These are phyloP conservation scores for Isoperla grammatica DNA, from an alignment of 2,888 invertebrate genomes.

Conservation along the genomic window DNA sequence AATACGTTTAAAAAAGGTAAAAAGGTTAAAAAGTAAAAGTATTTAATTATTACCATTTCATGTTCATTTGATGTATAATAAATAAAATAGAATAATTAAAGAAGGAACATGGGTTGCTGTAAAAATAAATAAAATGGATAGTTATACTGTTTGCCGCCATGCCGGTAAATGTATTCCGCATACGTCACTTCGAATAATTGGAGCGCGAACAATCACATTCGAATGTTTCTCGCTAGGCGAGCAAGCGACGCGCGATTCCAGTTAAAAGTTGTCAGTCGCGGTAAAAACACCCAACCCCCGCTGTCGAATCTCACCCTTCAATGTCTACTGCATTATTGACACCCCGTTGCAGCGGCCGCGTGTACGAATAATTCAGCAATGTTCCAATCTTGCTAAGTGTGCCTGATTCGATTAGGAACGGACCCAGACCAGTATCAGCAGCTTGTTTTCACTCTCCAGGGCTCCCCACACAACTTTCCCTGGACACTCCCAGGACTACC, in stretches of 20 bases:
- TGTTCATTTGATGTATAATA: too few relatives aligned
- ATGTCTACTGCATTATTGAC: not conserved
- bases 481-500: not conserved
- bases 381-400: slow-evolving; percentile 31
- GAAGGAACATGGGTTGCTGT: too few relatives aligned
- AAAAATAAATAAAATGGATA: too few relatives aligned
- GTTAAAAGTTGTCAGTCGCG: not conserved
- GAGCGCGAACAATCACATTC: too few relatives aligned
- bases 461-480: not conserved
- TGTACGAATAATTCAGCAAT: slow-evolving; percentile 19
- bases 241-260: not conserved
- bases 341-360: not conserved
- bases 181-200: too few relatives aligned
- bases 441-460: not conserved
- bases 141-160: too few relatives aligned
- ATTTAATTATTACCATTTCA: too few relatives aligned
- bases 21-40: too few relatives aligned
- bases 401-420: slow-evolving; percentile 28
- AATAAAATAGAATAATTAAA: too few relatives aligned
- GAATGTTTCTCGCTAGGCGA: too few relatives aligned
- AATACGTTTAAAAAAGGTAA: too few relatives aligned
- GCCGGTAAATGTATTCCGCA: too few relatives aligned
- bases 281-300: not conserved
- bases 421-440: slow-evolving; percentile 9
- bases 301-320: slow-evolving; percentile 3